phyloP scores from a whole-genome alignment of 2,888 invertebrate species.

The Drosophila sordidula region DNA sequence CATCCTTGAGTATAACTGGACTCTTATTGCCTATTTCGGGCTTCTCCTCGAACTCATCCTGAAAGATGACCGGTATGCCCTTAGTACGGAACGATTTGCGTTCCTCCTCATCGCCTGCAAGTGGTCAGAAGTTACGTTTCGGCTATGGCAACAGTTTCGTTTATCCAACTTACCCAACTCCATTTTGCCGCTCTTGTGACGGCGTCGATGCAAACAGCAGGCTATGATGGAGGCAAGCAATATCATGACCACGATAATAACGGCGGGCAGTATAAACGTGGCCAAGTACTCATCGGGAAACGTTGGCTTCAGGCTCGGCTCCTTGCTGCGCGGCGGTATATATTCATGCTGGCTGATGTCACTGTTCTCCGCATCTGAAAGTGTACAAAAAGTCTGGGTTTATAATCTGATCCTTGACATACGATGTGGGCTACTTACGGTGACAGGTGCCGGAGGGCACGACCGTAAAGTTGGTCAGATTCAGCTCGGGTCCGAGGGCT shows the following conservation, averaged over 20 bases:
- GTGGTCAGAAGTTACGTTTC: too few species aligned
- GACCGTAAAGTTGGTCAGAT: conserved; percentile 86
- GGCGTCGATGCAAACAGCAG: conserved; percentile 93
- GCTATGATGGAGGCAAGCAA: conserved; percentile 94
- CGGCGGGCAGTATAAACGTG: conserved; percentile 95
- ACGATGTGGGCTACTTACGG: conserved; percentile 79
- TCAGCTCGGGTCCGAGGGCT: conserved; percentile 88
- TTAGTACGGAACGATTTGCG: conserved; percentile 93
- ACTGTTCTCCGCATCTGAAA: conserved; percentile 65
- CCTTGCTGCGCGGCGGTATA: conserved; percentile 81
- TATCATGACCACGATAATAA: conserved; percentile 95
- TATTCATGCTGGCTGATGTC: conserved; percentile 81
- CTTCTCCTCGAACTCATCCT: conserved; percentile 97
- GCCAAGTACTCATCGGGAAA: conserved; percentile 89
- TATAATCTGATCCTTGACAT: neutral
- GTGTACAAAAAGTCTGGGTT: neutral
- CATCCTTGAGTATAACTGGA: conserved; percentile 97
- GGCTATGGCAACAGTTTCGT: neutral
- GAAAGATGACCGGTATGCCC: conserved; percentile 97
- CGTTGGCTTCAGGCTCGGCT: conserved; percentile 84
- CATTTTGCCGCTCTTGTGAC: conserved; percentile 94
- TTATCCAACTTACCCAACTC: conserved; percentile 86
- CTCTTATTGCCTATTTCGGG: conserved; percentile 95
- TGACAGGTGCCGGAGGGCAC: conserved; percentile 86
- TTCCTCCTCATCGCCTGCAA: conserved; percentile 90